A percentile compares a stretch with the other conserved stretches of the same genome.
These are phyloP conservation scores for Drosophila buzzatii DNA, from an alignment of 2,888 invertebrate species.

Conservation along the genomic window DNA sequence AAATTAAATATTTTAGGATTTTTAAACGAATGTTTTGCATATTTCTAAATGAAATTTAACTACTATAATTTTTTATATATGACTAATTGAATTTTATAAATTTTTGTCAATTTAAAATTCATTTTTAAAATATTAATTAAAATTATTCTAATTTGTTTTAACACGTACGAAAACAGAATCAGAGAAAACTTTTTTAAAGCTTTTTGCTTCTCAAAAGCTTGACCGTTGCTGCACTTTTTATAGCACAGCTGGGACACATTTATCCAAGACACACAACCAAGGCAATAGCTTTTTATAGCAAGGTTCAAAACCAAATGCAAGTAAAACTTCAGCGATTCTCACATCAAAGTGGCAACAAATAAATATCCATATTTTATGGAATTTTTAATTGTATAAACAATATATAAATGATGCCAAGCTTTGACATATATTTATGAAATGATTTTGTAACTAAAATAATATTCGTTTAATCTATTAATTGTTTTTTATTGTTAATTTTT, in stretches of 20 bases:
- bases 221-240: conserved; percentile 21
- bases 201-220: not conserved
- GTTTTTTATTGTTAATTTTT: not conserved
- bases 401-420: not conserved
- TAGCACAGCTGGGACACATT: conserved; percentile 28
- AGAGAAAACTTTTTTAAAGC: not conserved
- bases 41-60: no score
- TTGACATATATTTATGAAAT: not conserved
- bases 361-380: fast-evolving
- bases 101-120: not conserved
- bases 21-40: no score
- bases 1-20: no score
- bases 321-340: not conserved
- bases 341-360: not conserved
- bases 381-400: no score
- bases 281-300: conserved; percentile 17
- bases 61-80: no score
- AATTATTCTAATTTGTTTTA: no score
- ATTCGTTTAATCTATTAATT: not conserved
- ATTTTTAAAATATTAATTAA: no score
- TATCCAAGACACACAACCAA: conserved; percentile 32
- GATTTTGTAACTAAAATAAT: conserved; percentile 7
- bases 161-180: not conserved
- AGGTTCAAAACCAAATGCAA: no score
- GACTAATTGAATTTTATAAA: no score